Percentiles rank a stretch among this genome's conserved stretches.
Evolutionary conservation across 2,888 invertebrate species (phyloP).

Genomic region (Luperina nickerlii): DNA sequence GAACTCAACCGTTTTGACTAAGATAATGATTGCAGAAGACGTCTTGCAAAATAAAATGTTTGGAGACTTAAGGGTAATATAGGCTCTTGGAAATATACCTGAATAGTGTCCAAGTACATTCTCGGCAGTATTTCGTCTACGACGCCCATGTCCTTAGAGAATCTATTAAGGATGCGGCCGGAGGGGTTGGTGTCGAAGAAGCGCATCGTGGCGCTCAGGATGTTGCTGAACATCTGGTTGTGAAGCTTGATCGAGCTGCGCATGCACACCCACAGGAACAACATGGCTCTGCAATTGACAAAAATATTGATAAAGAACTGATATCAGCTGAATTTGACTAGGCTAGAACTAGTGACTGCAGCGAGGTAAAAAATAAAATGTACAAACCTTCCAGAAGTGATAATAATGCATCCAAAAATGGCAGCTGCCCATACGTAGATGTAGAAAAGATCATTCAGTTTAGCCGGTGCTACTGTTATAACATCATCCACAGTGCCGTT

Average conservation of each 20-base stretch:
- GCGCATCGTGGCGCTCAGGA: slow-evolving; percentile 93
- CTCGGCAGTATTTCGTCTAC: slow-evolving; percentile 93
- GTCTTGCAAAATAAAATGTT: too few species aligned
- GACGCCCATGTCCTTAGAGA: slow-evolving; percentile 95
- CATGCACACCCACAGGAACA: slow-evolving; percentile 94
- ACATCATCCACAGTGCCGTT: too few species aligned
- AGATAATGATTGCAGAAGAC: too few species aligned
- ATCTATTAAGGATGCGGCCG: slow-evolving; percentile 95
- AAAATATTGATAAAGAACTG: slow-evolving; percentile 1
- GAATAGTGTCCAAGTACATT: slow-evolving; percentile 92
- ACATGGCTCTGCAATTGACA: slow-evolving; percentile 89
- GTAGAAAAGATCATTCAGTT: too few species aligned
- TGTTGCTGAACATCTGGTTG: slow-evolving; percentile 93
- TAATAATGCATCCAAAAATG: too few species aligned
- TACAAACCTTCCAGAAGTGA: too few species aligned
- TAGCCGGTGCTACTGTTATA: too few species aligned
- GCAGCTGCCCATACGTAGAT: too few species aligned
- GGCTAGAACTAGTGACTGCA: neutral
- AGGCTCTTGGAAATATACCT: slow-evolving; percentile 76
- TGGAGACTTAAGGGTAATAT: too few species aligned
- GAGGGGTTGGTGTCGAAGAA: slow-evolving; percentile 96
- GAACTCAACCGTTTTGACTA: neutral
- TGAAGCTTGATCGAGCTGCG: slow-evolving; percentile 94
- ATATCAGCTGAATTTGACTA: neutral
- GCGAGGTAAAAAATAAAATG: neutral